Conservation (phyloP, 2,888 invertebrate species). For the Lasioglossum zephyrum region DNA sequence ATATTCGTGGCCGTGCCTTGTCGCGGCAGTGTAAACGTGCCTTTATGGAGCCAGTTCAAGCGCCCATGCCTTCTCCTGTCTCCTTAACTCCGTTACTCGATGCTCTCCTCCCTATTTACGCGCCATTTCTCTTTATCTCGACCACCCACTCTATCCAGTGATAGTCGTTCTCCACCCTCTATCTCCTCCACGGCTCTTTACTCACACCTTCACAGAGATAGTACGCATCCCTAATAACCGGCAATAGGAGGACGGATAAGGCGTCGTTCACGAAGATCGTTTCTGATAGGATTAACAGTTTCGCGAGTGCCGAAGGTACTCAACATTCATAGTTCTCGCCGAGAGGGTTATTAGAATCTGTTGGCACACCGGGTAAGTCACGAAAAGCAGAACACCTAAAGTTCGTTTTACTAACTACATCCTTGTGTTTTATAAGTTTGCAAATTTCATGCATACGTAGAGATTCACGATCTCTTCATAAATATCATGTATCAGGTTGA, state of each 20-base stretch:
- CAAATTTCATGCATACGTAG: constrained; percentile 1
- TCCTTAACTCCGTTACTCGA: constrained; percentile 42
- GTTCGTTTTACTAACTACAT: neutral
- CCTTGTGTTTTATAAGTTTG: neutral
- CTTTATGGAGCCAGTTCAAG: constrained; percentile 19
- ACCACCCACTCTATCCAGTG: constrained; percentile 24
- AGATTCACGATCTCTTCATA: neutral
- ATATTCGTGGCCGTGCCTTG: neutral
- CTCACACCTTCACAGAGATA: constrained; percentile 39
- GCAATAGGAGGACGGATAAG: constrained; percentile 43
- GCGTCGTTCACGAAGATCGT: neutral
- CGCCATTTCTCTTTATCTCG: constrained; percentile 41
- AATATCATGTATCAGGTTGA: neutral
- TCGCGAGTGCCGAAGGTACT: neutral
- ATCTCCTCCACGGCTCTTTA: neutral
- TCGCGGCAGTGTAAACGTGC: constrained; percentile 1
- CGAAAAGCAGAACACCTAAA: neutral
- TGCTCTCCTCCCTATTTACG: constrained; percentile 47
- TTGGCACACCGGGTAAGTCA: neutral
- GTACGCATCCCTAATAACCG: constrained; percentile 37
- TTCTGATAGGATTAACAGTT: constrained; percentile 22
- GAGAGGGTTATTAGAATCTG: neutral
- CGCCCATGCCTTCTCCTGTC: constrained; percentile 13
- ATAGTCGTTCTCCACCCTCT: neutral
- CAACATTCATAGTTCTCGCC: neutral